Evolutionary conservation across 2,888 invertebrate genomes (phyloP).

Genomic region (Lasius platythorax): DNA sequence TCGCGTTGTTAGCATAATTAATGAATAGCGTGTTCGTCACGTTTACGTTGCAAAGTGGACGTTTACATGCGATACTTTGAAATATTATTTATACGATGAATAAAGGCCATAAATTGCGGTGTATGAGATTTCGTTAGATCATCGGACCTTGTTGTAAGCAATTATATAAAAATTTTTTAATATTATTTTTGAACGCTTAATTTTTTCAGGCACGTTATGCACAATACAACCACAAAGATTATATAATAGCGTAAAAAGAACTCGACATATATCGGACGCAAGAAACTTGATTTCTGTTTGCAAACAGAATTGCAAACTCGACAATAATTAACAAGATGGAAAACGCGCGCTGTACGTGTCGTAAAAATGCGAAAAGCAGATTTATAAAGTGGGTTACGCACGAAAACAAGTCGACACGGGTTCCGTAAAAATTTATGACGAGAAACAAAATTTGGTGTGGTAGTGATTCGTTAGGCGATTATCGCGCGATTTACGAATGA

Average conservation of each 20-base stretch:
- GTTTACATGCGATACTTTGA: conserved; percentile 31
- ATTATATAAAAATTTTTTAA: not conserved
- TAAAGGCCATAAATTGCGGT: conserved; percentile 21
- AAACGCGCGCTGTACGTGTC: conserved; percentile 33
- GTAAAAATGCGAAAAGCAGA: conserved; percentile 44
- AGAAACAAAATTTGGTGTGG: conserved; percentile 28
- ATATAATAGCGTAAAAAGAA: not conserved
- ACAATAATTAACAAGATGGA: conserved; percentile 41
- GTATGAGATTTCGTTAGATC: conserved; percentile 14
- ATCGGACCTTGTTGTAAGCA: not conserved
- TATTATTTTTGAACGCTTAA: not conserved
- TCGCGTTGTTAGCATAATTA: conserved; percentile 51
- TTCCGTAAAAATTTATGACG: conserved; percentile 38
- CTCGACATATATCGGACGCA: not conserved
- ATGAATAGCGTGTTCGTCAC: conserved; percentile 40
- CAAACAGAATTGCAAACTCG: not conserved
- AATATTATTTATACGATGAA: conserved; percentile 29
- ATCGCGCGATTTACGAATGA: conserved; percentile 46
- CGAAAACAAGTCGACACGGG: conserved; percentile 32
- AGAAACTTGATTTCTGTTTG: not conserved
- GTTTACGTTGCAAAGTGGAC: conserved; percentile 45
- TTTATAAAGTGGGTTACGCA: conserved; percentile 49
- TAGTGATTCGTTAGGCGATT: conserved; percentile 44
- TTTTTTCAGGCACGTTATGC: not conserved
- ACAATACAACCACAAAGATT: not conserved